Conservation (phyloP, 2,113 vertebrate species). For the Phyllopteryx taeniolatus region DNA sequence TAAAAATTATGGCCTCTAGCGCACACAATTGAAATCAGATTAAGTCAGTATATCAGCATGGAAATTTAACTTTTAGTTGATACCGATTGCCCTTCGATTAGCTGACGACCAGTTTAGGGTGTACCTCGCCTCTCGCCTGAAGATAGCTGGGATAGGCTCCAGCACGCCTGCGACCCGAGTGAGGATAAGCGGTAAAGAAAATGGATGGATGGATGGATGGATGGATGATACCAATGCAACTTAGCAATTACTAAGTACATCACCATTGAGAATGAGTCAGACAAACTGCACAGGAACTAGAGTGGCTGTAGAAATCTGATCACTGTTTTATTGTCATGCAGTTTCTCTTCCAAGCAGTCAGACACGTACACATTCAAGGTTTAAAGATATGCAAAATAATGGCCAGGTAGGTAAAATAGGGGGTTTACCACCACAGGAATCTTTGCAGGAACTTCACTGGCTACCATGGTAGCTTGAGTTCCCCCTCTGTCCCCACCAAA, state of each 20-base stretch:
- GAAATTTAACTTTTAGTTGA: neutral
- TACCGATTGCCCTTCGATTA: too few species aligned
- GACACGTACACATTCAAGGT: constrained; percentile 33
- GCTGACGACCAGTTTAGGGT: too few species aligned
- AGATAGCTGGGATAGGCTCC: too few species aligned
- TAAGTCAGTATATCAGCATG: neutral
- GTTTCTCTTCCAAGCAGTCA: constrained; percentile 20
- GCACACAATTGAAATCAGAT: neutral
- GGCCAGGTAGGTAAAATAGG: neutral
- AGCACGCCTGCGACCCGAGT: too few species aligned
- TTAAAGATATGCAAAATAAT: constrained; percentile 33
- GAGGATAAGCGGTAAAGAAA: too few species aligned
- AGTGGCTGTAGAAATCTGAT: constrained; percentile 21
- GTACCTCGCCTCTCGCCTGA: too few species aligned
- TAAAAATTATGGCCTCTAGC: neutral
- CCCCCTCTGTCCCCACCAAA: too few species aligned
- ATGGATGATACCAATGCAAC: neutral
- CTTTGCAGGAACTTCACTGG: too few species aligned
- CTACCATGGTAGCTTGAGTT: too few species aligned
- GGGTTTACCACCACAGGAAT: too few species aligned
- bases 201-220: too few species aligned
- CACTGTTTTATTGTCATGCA: constrained; percentile 15
- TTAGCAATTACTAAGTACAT: neutral
- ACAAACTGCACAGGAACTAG: neutral
- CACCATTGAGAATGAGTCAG: neutral